A percentile compares a stretch with the other conserved stretches of the same genome.
These are phyloP conservation scores for Megaceryle torquata DNA, from an alignment of 2,113 vertebrate genomes.

Conservation along the genomic window DNA sequence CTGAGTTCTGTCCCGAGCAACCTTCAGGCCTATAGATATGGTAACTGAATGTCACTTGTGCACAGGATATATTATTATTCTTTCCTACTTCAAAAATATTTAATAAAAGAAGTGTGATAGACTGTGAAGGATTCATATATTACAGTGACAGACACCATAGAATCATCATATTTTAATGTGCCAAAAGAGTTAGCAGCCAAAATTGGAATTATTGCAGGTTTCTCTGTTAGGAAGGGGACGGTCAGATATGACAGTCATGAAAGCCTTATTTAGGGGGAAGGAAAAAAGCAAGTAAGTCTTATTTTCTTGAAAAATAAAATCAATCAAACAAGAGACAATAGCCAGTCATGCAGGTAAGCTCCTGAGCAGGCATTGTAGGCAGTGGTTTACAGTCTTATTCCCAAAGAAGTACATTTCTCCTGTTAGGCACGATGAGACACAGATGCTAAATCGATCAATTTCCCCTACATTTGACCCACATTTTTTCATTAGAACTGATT, in stretches of 20 bases:
- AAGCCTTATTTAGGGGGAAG: neutral
- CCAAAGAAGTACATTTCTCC: neutral
- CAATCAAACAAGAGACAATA: neutral
- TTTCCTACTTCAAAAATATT: neutral
- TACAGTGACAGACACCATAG: neutral
- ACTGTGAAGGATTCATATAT: neutral
- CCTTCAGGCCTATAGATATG: accelerated
- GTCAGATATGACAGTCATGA: neutral
- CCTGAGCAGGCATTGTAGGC: neutral
- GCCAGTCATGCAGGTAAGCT: neutral
- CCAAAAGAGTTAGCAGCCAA: neutral
- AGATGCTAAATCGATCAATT: neutral
- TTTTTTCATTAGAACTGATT: neutral
- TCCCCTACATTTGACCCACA: neutral
- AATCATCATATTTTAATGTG: neutral
- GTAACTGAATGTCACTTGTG: neutral
- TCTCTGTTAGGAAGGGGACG: neutral
- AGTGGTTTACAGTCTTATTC: neutral
- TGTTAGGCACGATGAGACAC: neutral
- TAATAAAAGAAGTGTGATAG: neutral
- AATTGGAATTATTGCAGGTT: neutral
- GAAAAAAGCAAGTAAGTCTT: neutral
- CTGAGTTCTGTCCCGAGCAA: neutral
- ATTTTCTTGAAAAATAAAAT: neutral
- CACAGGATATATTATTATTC: neutral